Base-by-base conservation (phyloP, 2,888 invertebrate genomes). In the Cyaniris semiargus region DNA sequence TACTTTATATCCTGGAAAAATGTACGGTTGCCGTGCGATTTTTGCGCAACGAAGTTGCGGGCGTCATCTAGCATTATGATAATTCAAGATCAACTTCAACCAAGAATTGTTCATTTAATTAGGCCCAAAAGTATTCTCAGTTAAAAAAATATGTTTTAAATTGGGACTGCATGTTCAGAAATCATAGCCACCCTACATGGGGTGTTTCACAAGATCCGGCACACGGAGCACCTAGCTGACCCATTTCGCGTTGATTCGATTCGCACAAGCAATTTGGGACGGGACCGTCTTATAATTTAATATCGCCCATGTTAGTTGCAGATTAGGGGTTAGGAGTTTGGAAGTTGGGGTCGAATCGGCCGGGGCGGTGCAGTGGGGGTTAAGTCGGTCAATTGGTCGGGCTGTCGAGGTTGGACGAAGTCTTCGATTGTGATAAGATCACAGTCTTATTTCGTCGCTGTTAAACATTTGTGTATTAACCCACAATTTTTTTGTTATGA, bases 181-280 rank as follows among this genome's bases (percentile, higher is more conserved):
- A 23, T 31, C 15, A 72, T 13, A 21, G 44, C 15, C 13, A 44
- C 72, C 44, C 44, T 72, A 38, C 31, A 23, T 34, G 71, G 38
- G n/a, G 38, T 38, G 38, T 34, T 71, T 38, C 71, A 34, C 10
- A 27, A 72, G 23, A 53, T 53, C 66, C 27, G 66, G 66, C 21
- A 23, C 23, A 48, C 21, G 44, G 44, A 23, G 23, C 48, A 15
- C 23, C 21, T 44, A 15, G 74, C 48, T 74, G 74, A 74, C 74
- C 74, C 74, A 53, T 53, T 74, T 74, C 27, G 27, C 23, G 74
- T 27, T 74, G 53, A 74, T 74, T 74, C 27, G 53, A 74, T 74
- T 74, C 48, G 74, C 74, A 27, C 44, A 74, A 74, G 74, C 74
- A 74, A 74, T 74, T 74, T 53, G 74, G 74, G 72, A 44, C 72